Evolutionary conservation across 2,113 vertebrate genomes (phyloP).

Genomic region (Platysternon megacephalum): DNA sequence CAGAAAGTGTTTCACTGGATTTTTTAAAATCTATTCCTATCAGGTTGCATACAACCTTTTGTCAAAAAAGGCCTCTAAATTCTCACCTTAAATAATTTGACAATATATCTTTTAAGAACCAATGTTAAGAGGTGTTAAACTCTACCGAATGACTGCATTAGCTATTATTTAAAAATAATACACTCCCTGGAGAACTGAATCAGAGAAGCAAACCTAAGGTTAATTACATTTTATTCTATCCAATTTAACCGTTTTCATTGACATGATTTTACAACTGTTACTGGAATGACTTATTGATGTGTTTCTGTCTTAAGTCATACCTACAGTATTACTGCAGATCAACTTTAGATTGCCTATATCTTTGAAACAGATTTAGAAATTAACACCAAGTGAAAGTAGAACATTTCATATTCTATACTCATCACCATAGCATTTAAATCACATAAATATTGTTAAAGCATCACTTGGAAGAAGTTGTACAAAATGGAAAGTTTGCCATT

Average conservation of each 20-base stretch:
- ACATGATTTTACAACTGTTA: not conserved
- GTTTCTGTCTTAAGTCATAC: not conserved
- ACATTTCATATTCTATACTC: not conserved
- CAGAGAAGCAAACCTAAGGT: not conserved
- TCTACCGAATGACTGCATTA: not conserved
- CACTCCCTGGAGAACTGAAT: not conserved
- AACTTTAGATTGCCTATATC: not conserved
- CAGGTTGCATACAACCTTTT: not conserved
- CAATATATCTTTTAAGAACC: not conserved
- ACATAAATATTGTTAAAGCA: not conserved
- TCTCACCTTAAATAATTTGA: not conserved
- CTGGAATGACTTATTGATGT: not conserved
- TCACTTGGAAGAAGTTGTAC: not conserved
- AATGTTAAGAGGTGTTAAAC: not conserved
- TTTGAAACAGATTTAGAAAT: not conserved
- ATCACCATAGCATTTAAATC: fast-evolving
- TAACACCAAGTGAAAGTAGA: not conserved
- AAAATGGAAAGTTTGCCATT: not conserved
- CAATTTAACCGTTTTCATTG: not conserved
- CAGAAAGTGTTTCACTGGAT: not conserved
- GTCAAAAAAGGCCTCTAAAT: not conserved
- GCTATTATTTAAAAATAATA: not conserved
- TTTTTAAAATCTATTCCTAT: not conserved
- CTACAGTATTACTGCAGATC: not conserved
- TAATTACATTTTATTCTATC: not conserved